These are phyloP conservation scores for Nycticorax nycticorax DNA, from an alignment of 2,113 vertebrate genomes.

Conservation along the genomic window DNA sequence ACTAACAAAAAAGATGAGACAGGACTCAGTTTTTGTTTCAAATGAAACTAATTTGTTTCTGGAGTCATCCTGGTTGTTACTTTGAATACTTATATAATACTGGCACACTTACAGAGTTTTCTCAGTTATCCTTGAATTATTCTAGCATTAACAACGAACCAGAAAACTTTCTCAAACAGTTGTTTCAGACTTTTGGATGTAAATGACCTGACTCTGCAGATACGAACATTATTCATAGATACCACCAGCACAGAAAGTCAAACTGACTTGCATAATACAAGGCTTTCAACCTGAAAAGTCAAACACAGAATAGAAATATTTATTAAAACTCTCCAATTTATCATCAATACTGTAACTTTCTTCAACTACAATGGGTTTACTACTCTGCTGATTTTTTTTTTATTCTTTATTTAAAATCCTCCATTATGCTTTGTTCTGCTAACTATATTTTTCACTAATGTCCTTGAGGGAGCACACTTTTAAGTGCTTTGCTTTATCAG, in stretches of 20 bases:
- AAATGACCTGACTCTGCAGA: background rate
- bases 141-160: background rate
- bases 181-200: background rate
- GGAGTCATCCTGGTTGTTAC: background rate
- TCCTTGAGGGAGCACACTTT: background rate
- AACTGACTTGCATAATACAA: background rate
- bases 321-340: background rate
- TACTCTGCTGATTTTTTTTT: background rate
- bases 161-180: background rate
- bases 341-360: background rate
- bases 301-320: background rate
- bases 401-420: background rate
- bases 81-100: background rate
- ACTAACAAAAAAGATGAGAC: background rate
- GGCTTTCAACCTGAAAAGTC: background rate
- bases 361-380: background rate
- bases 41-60: background rate
- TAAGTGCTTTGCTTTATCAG: background rate
- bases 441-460: background rate
- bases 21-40: background rate
- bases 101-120: background rate
- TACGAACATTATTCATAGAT: background rate
- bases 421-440: background rate
- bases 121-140: background rate
- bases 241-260: background rate